Evolutionary conservation across 2,888 invertebrate genomes (phyloP), one percentile per base, ranked within the genome.

Genomic region (Sphaerophoria rueppellii): DNA sequence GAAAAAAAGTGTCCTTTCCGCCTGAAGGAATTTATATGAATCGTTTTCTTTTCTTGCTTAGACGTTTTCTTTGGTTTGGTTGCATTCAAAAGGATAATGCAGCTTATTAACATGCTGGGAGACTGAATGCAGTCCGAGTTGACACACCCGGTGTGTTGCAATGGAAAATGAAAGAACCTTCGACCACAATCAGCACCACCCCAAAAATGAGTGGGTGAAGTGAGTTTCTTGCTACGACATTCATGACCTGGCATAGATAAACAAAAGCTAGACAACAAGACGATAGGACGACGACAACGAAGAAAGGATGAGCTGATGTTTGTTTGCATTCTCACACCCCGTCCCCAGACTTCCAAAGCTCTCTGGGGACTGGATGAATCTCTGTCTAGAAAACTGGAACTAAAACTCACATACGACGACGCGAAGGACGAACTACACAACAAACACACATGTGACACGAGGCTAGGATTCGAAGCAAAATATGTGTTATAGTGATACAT

Each of bases 31-130:
- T 50, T 11, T 63, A 60, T 35, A 46, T 70, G 60, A 16, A 32
- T 55, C 54, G 32, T 60, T 50, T 48, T 52, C 63, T 70, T 71
- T 71, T 55, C 46, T 77, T 16, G 34, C 40, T 40, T 43, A 60
- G 40, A 12, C 4, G 37, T 67, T 6, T 52, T 43, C n/a, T 69
- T 43, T 32, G 14, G 24, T 58, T 7, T 52, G 32, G 7, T 65
- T 37, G 50, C 65, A 16, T 65, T 65, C 65, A 14, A 71, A 24
- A 55, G 71, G 52, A 83, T 83, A 83, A 80, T 83, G 71, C 80
- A 72, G 83, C 80, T 83, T 83, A 83, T 83, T 63, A 83, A 80
- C 80, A 72, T 79, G 72, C 80, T 83, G 74, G 46, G 63, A 57
- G 58, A 69, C 16, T 76, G 72, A 72, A 69, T 82, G 58, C 40